Evolutionary conservation across 2,888 invertebrate species (phyloP).

Genomic region (Harpalus rufipes): DNA sequence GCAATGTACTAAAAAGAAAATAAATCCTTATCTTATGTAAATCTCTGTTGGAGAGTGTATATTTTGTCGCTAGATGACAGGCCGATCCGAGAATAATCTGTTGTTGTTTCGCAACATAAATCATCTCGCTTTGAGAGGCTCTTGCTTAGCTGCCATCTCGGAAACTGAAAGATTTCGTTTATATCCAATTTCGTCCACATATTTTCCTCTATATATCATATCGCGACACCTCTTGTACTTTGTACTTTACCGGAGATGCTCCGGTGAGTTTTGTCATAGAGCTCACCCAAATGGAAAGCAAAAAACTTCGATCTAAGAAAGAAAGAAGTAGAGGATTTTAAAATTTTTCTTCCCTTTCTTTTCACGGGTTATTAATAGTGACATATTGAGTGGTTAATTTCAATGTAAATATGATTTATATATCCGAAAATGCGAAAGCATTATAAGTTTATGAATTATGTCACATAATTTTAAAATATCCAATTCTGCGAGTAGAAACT

Average conservation of each 20-base stretch:
- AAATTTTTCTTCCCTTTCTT: not conserved
- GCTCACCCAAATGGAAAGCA: constrained; percentile 34
- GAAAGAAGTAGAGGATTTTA: not conserved
- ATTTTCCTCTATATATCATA: constrained; percentile 65
- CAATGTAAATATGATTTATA: constrained; percentile 13
- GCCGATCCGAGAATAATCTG: constrained; percentile 62
- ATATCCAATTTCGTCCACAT: constrained; percentile 67
- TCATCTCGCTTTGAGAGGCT: constrained; percentile 59
- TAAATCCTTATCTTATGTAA: constrained; percentile 55
- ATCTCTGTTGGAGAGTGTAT: constrained; percentile 59
- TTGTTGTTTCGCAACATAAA: constrained; percentile 66
- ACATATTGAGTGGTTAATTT: constrained; percentile 18
- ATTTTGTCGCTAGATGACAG: constrained; percentile 64
- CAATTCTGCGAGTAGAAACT: no score
- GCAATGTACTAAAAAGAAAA: constrained; percentile 13
- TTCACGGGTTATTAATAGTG: constrained; percentile 39
- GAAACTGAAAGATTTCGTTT: constrained; percentile 66
- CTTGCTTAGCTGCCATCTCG: constrained; percentile 62
- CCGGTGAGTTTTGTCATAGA: constrained; percentile 52
- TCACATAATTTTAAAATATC: not conserved
- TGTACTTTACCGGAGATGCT: constrained; percentile 39
- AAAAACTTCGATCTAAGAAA: not conserved
- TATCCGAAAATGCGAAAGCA: not conserved
- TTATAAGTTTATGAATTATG: not conserved
- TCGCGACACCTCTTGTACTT: constrained; percentile 57